phyloP scores from a whole-genome alignment of 2,888 invertebrate genomes.

The Tetropium fuscum region DNA sequence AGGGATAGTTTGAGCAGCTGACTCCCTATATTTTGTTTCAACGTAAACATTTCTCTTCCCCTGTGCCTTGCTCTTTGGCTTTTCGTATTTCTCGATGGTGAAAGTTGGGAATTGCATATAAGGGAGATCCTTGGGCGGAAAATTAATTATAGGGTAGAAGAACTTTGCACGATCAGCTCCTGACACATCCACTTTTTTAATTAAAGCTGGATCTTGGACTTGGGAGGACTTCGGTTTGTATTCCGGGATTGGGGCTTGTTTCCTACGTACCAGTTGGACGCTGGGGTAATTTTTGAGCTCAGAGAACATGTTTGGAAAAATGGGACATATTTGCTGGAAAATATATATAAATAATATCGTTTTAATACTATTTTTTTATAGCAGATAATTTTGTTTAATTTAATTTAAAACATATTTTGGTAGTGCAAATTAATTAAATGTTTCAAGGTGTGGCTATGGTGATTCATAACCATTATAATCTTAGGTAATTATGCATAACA shows the following conservation, averaged over 20 bases:
- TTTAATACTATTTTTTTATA: too few species aligned
- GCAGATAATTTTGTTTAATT: too few species aligned
- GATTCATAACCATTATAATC: too few species aligned
- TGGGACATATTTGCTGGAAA: slow-evolving; percentile 69
- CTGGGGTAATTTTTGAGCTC: slow-evolving; percentile 68
- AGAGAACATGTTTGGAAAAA: slow-evolving; percentile 73
- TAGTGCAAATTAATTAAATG: too few species aligned
- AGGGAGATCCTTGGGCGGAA: slow-evolving; percentile 46
- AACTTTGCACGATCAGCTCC: slow-evolving; percentile 51
- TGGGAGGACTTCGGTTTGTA: slow-evolving; percentile 31
- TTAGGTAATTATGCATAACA: too few species aligned
- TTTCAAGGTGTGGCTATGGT: too few species aligned
- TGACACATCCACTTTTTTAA: slow-evolving; percentile 43
- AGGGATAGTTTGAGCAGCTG: slow-evolving; percentile 81
- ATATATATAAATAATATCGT: slow-evolving; percentile 14
- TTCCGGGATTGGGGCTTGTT: slow-evolving; percentile 44
- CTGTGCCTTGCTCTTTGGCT: slow-evolving; percentile 29
- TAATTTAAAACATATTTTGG: slow-evolving; percentile 10
- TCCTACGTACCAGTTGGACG: slow-evolving; percentile 65
- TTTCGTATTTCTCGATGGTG: slow-evolving; percentile 44
- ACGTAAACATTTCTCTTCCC: slow-evolving; percentile 56
- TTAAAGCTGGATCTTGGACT: slow-evolving; percentile 31
- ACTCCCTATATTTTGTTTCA: slow-evolving; percentile 81
- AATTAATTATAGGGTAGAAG: slow-evolving; percentile 48
- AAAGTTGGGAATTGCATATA: slow-evolving; percentile 47